Evolutionary conservation across 2,797 vertebrate genomes (phyloP), one percentile per base, ranked within the genome.

Genomic region (Vireo griseus): DNA sequence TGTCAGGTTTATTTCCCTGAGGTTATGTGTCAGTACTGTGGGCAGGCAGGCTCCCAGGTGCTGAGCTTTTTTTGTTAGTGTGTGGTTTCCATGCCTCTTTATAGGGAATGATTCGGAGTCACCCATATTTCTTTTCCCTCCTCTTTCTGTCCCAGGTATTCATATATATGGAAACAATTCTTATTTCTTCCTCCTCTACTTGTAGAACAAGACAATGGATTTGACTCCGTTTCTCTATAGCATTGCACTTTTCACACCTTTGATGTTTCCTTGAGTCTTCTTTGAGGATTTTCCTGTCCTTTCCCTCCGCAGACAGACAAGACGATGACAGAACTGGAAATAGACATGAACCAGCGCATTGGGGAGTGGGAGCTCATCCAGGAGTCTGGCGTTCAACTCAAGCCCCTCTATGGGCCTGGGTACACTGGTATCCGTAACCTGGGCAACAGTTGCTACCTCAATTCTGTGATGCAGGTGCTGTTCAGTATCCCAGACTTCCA

Each of bases 391-490:
- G 98, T 99, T 87, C 98, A 99, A 29, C 98, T 99, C 55, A 98
- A 98, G 93, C 99, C 99, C 26, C 93, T 99, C 63, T 99, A 98
- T 44, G 99, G 99, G 55, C 98, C 98, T 1, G 99, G 99, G 47
- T 98, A 99, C 97, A 99, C 99, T 2, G 99, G 99, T 84, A 99
- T 99, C 98, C 98, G 98, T 86, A 99, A 99, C 97, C 96, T 99
- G 97, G 99, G 99, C 87, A 99, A 99, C 98, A 99, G 99, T 98
- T 99, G 99, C 98, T 99, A 99, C 98, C 99, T 99, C 98, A 99
- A 99, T 97, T 99, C 99, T 12, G 99, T 99, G 98, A 99, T 99
- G 98, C 99, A 99, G 98, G 99, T 99, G 98, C 98, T 99, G 97
- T 99, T 99, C 98, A 99, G 99, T 95, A 98, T 99, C 95, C 99